Evolutionary conservation across 2,113 vertebrate genomes (phyloP).

Genomic region (Sorex fumeus): DNA sequence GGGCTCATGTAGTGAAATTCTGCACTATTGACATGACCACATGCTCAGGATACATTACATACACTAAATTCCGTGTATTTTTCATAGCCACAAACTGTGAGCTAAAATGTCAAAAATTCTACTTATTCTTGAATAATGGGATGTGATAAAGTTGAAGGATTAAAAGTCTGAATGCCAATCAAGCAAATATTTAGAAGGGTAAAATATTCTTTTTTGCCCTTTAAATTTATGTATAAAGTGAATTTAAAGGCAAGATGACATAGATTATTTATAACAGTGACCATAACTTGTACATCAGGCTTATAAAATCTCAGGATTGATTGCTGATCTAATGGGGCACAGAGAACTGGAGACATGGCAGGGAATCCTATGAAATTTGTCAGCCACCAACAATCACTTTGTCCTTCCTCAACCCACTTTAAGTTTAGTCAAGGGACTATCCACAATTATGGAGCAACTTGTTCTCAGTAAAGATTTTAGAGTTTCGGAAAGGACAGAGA

Average conservation of each 20-base stretch:
- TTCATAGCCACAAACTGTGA: slow-evolving; percentile 44
- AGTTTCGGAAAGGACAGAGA: background rate
- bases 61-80: background rate
- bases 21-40: slow-evolving; percentile 30
- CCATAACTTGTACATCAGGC: slow-evolving; percentile 72
- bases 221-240: slow-evolving; percentile 83
- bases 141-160: slow-evolving; percentile 74
- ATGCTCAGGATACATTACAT: background rate
- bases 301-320: slow-evolving; percentile 72
- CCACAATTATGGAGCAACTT: background rate
- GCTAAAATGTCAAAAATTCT: slow-evolving; percentile 69
- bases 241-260: slow-evolving; percentile 81
- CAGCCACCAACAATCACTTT: background rate
- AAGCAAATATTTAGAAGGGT: slow-evolving; percentile 70
- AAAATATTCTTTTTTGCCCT: slow-evolving; percentile 86
- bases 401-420: background rate
- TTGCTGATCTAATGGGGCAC: slow-evolving; percentile 69
- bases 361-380: background rate
- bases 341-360: slow-evolving; percentile 45
- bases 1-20: background rate
- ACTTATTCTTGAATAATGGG: slow-evolving; percentile 76
- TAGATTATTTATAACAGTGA: slow-evolving; percentile 83
- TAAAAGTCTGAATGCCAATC: slow-evolving; percentile 77
- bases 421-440: background rate
- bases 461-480: background rate